A percentile compares a stretch with the other conserved stretches of the same genome.
Evolutionary conservation across 1,140 invertebrate genomes (phyloP).

Genomic region (Panagrolaimus sp.): DNA sequence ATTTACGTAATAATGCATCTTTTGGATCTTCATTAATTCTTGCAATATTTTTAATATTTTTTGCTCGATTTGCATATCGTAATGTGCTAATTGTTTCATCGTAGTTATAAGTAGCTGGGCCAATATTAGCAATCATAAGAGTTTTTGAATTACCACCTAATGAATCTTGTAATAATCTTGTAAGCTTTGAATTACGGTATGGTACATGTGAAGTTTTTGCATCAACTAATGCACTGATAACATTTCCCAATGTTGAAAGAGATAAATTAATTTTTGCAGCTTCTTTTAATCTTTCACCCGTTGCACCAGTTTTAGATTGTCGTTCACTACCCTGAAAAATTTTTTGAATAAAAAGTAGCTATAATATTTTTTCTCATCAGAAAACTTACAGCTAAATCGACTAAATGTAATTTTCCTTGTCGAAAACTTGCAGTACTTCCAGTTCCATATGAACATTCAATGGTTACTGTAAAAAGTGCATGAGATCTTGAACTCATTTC

Average conservation of each 20-base stretch:
- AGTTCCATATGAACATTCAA: slow-evolving; percentile 60
- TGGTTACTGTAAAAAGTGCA: slow-evolving; percentile 81
- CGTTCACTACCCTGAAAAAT: slow-evolving; percentile 52
- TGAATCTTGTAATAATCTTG: slow-evolving; percentile 83
- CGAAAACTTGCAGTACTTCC: slow-evolving; percentile 67
- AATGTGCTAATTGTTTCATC: slow-evolving; percentile 95
- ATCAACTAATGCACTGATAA: slow-evolving; percentile 63
- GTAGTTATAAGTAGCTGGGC: slow-evolving; percentile 90
- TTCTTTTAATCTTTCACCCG: slow-evolving; percentile 79
- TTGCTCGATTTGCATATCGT: slow-evolving; percentile 90
- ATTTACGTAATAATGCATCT: slow-evolving; percentile 85
- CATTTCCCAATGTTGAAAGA: slow-evolving; percentile 66
- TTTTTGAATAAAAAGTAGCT: too few species aligned
- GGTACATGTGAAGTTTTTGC: slow-evolving; percentile 75
- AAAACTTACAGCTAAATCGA: slow-evolving; percentile 72
- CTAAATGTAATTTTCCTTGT: slow-evolving; percentile 74
- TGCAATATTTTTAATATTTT: slow-evolving; percentile 92
- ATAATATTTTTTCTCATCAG: too few species aligned
- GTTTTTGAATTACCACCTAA: slow-evolving; percentile 93
- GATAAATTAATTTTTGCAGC: slow-evolving; percentile 76
- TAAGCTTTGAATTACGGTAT: slow-evolving; percentile 85
- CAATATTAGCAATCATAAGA: slow-evolving; percentile 88
- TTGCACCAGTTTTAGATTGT: slow-evolving; percentile 74
- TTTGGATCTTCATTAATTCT: slow-evolving; percentile 96
- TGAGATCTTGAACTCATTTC: slow-evolving; percentile 88